Evolutionary conservation across 2,113 vertebrate species (phyloP).

Genomic region (Siniperca chuatsi): DNA sequence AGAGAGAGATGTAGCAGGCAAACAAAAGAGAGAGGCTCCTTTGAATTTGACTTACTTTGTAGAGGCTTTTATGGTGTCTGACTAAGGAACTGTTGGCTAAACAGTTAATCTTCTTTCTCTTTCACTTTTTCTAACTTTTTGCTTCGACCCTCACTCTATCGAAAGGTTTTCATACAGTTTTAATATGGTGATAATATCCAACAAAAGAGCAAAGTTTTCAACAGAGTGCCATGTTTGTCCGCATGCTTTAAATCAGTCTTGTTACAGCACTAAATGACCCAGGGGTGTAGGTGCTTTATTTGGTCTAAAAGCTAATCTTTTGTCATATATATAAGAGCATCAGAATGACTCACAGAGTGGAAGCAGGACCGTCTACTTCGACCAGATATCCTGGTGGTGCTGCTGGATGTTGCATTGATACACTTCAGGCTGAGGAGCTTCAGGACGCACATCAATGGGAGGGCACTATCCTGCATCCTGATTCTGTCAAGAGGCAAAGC

Average conservation of each 20-base stretch:
- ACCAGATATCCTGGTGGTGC: constrained; percentile 24
- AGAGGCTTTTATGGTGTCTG: constrained; percentile 60
- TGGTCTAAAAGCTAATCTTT: constrained; percentile 12
- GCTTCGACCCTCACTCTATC: background rate
- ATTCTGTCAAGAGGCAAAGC: constrained; percentile 62
- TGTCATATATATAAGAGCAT: constrained; percentile 9
- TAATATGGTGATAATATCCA: constrained; percentile 47
- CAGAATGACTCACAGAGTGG: background rate
- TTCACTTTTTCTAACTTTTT: constrained; percentile 18
- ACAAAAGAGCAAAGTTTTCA: constrained; percentile 5
- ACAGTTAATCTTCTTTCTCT: constrained; percentile 25
- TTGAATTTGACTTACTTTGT: constrained; percentile 66
- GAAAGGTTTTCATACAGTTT: constrained; percentile 28
- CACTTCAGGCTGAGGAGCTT: constrained; percentile 54
- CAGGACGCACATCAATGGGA: constrained; percentile 71
- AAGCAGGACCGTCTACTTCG: constrained; percentile 22
- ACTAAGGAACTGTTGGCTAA: constrained; percentile 32
- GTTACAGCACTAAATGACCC: background rate
- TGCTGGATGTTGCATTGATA: constrained; percentile 49
- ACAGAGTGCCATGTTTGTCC: constrained; percentile 13
- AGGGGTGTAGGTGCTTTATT: background rate
- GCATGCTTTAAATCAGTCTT: constrained; percentile 11
- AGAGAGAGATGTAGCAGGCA: constrained; percentile 38
- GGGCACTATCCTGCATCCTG: constrained; percentile 79
- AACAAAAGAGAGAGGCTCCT: constrained; percentile 46